Evolutionary conservation across 2,113 vertebrate species (phyloP).

Genomic region (Mirounga angustirostris): DNA sequence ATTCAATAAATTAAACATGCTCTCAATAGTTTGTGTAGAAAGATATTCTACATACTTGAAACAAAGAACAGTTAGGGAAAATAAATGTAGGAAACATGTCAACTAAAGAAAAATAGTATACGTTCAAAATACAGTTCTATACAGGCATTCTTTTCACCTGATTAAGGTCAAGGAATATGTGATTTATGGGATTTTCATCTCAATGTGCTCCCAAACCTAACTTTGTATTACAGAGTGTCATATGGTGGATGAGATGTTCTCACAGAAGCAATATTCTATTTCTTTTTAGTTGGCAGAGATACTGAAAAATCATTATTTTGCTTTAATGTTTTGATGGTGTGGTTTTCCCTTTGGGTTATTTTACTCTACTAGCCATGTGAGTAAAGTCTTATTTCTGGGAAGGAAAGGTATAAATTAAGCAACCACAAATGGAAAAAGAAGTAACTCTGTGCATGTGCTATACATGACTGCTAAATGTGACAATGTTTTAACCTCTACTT

Average conservation of each 20-base stretch:
- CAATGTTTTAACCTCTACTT: background rate
- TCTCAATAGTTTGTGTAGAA: background rate
- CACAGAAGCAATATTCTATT: background rate
- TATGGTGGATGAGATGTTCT: background rate
- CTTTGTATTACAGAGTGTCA: background rate
- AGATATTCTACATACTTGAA: background rate
- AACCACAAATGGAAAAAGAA: background rate
- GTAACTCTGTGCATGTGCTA: background rate
- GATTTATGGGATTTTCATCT: background rate
- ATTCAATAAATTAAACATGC: background rate
- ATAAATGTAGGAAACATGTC: background rate
- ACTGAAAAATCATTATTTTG: constrained; percentile 8
- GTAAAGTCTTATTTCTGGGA: background rate
- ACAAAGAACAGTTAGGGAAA: background rate
- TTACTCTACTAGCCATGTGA: background rate
- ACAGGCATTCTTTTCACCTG: background rate
- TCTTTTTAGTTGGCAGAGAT: background rate
- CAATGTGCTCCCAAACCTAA: background rate
- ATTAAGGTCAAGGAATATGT: background rate
- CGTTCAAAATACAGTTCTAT: background rate
- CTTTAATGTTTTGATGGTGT: background rate
- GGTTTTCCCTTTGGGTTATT: background rate
- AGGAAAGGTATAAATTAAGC: background rate
- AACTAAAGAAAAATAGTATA: background rate
- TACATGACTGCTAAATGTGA: background rate